Percentiles rank a stretch among this genome's conserved stretches.
Evolutionary conservation across 64 coral and sea anemone genomes (phyloP).

Genomic region (Dendronephthya gigantea): DNA sequence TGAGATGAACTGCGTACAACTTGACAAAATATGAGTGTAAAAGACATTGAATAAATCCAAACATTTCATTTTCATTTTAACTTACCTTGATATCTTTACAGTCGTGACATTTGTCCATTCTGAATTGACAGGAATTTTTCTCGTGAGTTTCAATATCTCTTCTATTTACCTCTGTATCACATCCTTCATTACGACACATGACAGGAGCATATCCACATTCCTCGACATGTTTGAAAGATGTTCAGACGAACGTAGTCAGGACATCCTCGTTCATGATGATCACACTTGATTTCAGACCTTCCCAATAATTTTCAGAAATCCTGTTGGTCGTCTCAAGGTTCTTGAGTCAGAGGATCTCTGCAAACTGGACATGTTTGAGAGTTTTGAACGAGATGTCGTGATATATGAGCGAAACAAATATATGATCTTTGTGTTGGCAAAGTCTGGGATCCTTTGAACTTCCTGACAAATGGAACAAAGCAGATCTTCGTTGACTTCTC

Average conservation of each 20-base stretch:
- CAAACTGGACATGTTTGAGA: background rate
- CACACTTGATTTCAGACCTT: background rate
- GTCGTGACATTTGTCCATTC: too few relatives aligned
- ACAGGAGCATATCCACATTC: background rate
- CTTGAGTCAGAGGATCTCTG: background rate
- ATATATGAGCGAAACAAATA: background rate
- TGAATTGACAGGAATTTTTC: too few relatives aligned
- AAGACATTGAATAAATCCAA: too few relatives aligned
- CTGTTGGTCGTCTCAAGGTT: background rate
- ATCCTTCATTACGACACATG: background rate
- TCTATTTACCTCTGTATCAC: background rate
- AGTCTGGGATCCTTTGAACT: background rate
- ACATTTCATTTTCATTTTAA: too few relatives aligned
- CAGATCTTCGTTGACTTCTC: background rate
- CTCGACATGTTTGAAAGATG: background rate
- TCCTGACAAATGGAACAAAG: background rate
- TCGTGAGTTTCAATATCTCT: background rate
- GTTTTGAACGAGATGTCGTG: background rate
- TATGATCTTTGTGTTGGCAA: background rate
- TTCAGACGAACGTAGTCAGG: background rate
- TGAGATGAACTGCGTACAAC: too few relatives aligned
- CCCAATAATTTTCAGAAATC: background rate
- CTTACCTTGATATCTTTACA: background rate
- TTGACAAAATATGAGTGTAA: too few relatives aligned
- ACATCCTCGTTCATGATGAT: background rate